Evolutionary conservation across 2,888 invertebrate genomes (phyloP), one percentile per base, ranked within the genome.

Genomic region (Baccha elongata): DNA sequence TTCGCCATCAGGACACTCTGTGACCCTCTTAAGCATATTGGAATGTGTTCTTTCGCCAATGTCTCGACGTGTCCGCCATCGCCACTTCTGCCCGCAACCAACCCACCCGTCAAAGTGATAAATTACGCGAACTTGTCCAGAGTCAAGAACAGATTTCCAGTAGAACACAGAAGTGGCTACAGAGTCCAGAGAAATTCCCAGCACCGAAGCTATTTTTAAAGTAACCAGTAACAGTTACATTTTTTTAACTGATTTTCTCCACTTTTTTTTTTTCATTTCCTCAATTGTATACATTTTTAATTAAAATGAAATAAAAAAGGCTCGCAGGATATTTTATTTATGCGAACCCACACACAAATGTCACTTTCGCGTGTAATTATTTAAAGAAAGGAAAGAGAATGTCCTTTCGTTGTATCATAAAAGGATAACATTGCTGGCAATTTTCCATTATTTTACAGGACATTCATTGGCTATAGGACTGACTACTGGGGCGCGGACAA

Each of bases 21-120:
- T 78, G 78, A 78, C 78, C 83, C 83, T 83, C 83, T 83, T 83
- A 83, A 83, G 72, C 78, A 78, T 78, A 83, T 83, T 83, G 78
- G 55, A 78, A 64, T 68, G 35, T 73, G 15, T 26, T 55, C n/a
- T 37, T 1, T 44, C 32, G 40, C 64, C 37, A 44, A 19, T 53
- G 35, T 55, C 55, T 37, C n/a, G 15, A 23, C 29, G n/a, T n/a
- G n/a, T n/a, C 8, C 29, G 23, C 15, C 15, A 44, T 7, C 15
- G 42, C 29, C 17, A 17, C 65, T 58, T 11, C 17, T 11, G 8
- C 17, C 21, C 3, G 13, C 29, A 15, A 23, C 4, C 37, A n/a
- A 42, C 17, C 72, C 55, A 78, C 60, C 73, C 71, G 83, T 72
- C 78, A 83, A 69, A 83, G 78, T 83, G 83, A 83, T 83, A 83